phyloP scores from a whole-genome alignment of 2,888 invertebrate species.

The Azorinus chamasolen region DNA sequence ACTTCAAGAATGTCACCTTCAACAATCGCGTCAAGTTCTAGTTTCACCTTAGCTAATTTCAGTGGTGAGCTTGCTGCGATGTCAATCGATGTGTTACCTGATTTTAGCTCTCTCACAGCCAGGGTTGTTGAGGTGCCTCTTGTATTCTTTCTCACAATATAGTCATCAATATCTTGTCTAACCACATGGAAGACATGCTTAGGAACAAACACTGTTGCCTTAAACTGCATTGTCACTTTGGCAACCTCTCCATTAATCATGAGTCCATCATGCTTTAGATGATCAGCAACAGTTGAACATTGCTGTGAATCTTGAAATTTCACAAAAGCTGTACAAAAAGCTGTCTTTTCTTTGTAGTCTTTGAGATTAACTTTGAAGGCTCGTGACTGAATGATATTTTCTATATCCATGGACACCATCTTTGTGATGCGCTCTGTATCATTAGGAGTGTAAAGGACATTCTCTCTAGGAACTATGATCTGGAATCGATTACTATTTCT shows the following conservation, averaged over 20 bases:
- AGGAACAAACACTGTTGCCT: conserved; percentile 52
- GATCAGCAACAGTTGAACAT: conserved; percentile 55
- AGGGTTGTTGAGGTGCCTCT: conserved; percentile 12
- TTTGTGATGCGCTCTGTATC: not conserved
- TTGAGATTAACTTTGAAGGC: conserved; percentile 51
- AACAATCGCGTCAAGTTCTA: conserved; percentile 53
- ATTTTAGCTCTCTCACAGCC: conserved; percentile 31
- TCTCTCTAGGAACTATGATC: conserved; percentile 50
- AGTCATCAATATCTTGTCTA: conserved; percentile 44
- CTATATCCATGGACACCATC: conserved; percentile 1
- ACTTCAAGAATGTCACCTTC: conserved; percentile 62
- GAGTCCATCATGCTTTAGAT: conserved; percentile 2
- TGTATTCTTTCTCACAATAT: conserved; percentile 21
- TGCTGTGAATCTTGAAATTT: conserved; percentile 64
- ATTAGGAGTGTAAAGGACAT: conserved; percentile 2
- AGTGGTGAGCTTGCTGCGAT: conserved; percentile 54
- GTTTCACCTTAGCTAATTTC: conserved; percentile 56
- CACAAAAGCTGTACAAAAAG: conserved; percentile 60
- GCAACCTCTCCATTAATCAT: conserved; percentile 22
- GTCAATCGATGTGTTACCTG: conserved; percentile 58
- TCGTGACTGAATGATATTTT: conserved; percentile 20
- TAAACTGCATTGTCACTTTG: conserved; percentile 42
- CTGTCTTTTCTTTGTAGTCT: conserved; percentile 43
- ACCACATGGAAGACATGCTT: conserved; percentile 52
- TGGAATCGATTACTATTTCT: conserved; percentile 21